Evolutionary conservation across 2,113 vertebrate species (phyloP).

Genomic region (Mugil cephalus): DNA sequence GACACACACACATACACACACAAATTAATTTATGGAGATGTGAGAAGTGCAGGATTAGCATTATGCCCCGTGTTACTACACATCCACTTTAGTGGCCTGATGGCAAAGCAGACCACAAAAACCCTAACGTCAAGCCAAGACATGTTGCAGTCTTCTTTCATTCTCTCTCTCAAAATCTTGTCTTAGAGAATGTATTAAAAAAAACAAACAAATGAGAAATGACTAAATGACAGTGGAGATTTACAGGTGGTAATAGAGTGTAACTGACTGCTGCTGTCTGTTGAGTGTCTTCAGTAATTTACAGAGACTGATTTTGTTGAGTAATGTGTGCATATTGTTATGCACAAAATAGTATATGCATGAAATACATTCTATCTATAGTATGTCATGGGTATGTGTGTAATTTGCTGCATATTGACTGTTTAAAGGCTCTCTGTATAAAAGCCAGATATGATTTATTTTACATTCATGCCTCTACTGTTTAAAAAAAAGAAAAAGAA

Average conservation of each 20-base stretch:
- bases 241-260: slow-evolving; percentile 26
- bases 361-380: background rate
- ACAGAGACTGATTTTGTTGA: slow-evolving; percentile 33
- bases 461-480: background rate
- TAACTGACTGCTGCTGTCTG: slow-evolving; percentile 37
- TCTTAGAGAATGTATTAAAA: background rate
- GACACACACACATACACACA: slow-evolving; percentile 58
- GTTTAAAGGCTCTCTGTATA: too few relatives aligned
- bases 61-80: slow-evolving; percentile 55
- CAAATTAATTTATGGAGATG: slow-evolving; percentile 74
- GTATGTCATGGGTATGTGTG: too few relatives aligned
- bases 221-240: slow-evolving; percentile 17
- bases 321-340: slow-evolving; percentile 30
- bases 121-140: slow-evolving; percentile 33
- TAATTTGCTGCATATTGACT: too few relatives aligned
- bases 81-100: slow-evolving; percentile 58
- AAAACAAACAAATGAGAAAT: background rate
- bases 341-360: slow-evolving; percentile 11
- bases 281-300: slow-evolving; percentile 47
- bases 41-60: slow-evolving; percentile 75
- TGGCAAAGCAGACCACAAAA: slow-evolving; percentile 51
- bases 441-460: background rate
- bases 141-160: background rate
- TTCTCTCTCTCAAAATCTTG: slow-evolving; percentile 16
- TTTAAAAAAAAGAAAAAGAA: too few relatives aligned